A percentile compares a stretch with the other conserved stretches of the same genome.
These are phyloP conservation scores for Callipepla squamata DNA, from an alignment of 2,113 vertebrate genomes.

Conservation along the genomic window DNA sequence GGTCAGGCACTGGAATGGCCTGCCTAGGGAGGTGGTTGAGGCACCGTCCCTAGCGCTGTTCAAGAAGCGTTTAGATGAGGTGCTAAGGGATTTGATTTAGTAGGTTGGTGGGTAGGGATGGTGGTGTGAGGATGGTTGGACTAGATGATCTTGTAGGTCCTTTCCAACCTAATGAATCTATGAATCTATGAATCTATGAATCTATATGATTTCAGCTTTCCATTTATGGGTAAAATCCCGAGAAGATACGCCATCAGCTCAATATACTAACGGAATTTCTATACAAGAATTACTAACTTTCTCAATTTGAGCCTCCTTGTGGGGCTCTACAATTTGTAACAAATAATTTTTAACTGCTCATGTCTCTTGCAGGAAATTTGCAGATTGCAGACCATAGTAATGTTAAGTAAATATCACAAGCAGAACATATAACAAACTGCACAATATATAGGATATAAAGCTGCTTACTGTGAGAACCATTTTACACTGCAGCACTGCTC, in stretches of 20 bases:
- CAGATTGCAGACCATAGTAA: not conserved
- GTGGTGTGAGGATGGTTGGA: no score
- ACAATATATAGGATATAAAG: fast-evolving
- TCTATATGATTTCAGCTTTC: not conserved
- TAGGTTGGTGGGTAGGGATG: no score
- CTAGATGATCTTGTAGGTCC: no score
- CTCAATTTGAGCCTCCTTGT: not conserved
- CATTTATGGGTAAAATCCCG: not conserved
- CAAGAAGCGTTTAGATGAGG: no score
- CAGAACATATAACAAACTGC: not conserved
- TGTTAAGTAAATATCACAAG: not conserved
- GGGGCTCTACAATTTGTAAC: not conserved
- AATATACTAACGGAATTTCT: not conserved
- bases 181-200: no score
- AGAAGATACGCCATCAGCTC: not conserved
- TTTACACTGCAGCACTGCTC: not conserved
- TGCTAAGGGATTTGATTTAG: no score
- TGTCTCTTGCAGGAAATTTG: not conserved
- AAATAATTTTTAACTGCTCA: not conserved
- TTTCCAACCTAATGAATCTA: no score
- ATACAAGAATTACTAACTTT: not conserved
- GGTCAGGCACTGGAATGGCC: no score
- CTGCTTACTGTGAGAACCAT: not conserved
- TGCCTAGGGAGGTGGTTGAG: no score
- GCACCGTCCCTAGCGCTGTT: no score